Evolutionary conservation across 2,797 vertebrate species (phyloP).

Genomic region (Peromyscus eremicus): DNA sequence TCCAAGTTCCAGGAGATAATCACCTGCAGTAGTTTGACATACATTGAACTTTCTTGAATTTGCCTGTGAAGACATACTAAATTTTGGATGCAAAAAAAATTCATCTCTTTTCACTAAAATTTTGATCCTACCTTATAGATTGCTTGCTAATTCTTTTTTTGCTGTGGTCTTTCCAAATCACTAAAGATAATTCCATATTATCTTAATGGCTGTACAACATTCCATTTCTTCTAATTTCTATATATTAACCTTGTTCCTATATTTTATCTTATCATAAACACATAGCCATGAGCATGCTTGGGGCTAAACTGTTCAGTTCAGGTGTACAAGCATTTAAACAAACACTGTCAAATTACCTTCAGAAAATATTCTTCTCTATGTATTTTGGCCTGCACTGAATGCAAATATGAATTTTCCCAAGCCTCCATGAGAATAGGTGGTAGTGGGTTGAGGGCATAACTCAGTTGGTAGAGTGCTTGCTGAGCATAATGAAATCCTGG

Average conservation of each 20-base stretch:
- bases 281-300: background rate
- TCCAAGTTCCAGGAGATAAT: constrained; percentile 53
- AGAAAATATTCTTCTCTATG: background rate
- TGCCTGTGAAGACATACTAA: background rate
- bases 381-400: background rate
- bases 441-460: background rate
- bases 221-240: constrained; percentile 29
- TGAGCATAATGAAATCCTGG: background rate
- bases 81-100: background rate
- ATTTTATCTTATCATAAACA: constrained; percentile 38
- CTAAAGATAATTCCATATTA: constrained; percentile 15
- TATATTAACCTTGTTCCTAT: background rate
- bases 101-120: constrained; percentile 15
- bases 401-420: background rate
- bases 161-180: background rate
- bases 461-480: background rate
- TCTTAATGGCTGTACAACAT: background rate
- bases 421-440: background rate
- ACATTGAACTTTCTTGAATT: background rate
- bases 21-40: background rate
- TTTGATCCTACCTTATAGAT: background rate
- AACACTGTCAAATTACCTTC: background rate
- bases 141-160: constrained; percentile 18
- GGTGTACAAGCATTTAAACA: background rate
- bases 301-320: background rate